These are phyloP conservation scores for Chauna torquata DNA, from an alignment of 2,113 vertebrate species.

Conservation along the genomic window DNA sequence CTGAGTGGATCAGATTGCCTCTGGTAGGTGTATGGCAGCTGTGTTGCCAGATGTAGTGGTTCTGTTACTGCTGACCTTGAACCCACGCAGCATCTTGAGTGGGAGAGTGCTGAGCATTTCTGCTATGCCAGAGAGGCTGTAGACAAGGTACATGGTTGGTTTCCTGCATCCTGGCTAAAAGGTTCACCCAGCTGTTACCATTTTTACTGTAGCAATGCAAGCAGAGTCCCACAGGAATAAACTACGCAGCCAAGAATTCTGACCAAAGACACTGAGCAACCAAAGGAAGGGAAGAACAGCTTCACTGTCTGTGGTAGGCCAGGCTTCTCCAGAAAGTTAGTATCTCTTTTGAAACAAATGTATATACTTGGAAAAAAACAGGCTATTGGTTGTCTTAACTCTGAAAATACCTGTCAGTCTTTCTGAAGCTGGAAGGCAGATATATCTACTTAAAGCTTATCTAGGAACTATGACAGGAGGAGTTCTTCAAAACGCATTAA, in stretches of 20 bases:
- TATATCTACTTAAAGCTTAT: not conserved
- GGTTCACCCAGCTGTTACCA: slow-evolving; percentile 78
- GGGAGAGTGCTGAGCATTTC: slow-evolving; percentile 68
- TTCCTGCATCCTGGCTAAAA: slow-evolving; percentile 92
- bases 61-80: slow-evolving; percentile 78
- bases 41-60: no score
- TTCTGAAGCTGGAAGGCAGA: not conserved
- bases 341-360: not conserved
- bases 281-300: not conserved
- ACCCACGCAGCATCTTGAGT: slow-evolving; percentile 69
- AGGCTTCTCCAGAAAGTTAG: not conserved
- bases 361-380: not conserved
- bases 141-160: slow-evolving; percentile 88
- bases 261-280: not conserved
- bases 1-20: no score
- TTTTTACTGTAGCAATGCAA: slow-evolving; percentile 72
- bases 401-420: not conserved
- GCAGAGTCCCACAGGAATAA: slow-evolving; percentile 86
- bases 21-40: no score
- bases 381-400: no score
- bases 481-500: not conserved
- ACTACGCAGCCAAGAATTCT: slow-evolving; percentile 89
- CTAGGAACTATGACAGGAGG: not conserved
- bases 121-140: slow-evolving; percentile 75
- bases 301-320: not conserved